Percentiles rank a stretch among this genome's conserved stretches.
phyloP scores from a whole-genome alignment of 2,888 invertebrate genomes.

The Cantharis flavilabris region DNA sequence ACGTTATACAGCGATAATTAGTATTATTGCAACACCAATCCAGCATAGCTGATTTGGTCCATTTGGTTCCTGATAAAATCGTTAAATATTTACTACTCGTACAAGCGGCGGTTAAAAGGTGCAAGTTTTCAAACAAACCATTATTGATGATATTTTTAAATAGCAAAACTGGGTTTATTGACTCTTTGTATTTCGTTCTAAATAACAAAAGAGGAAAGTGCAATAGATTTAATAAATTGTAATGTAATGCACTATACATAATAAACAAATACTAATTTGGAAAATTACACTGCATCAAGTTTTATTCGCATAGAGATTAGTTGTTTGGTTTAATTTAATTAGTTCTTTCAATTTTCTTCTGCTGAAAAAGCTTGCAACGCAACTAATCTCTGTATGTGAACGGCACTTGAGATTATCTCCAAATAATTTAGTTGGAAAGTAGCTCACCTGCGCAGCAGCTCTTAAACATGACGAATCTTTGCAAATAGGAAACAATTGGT shows the following conservation, averaged over 20 bases:
- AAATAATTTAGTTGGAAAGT: background rate
- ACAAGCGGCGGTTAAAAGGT: conserved; percentile 24
- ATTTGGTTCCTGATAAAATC: conserved; percentile 16
- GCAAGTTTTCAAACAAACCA: conserved; percentile 36
- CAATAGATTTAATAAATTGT: background rate
- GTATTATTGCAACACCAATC: background rate
- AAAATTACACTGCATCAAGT: background rate
- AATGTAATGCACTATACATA: background rate
- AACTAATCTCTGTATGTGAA: background rate
- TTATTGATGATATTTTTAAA: conserved; percentile 35
- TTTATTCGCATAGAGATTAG: too few relatives aligned
- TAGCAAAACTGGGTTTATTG: conserved; percentile 23
- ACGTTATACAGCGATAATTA: conserved; percentile 1
- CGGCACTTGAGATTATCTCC: too few relatives aligned
- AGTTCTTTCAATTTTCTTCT: too few relatives aligned
- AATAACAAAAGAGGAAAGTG: conserved; percentile 4
- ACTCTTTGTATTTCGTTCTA: conserved; percentile 17
- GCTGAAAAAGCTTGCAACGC: too few relatives aligned
- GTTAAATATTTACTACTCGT: conserved; percentile 26
- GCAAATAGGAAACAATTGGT: conserved; percentile 54
- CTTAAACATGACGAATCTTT: conserved; percentile 56
- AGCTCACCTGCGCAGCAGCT: conserved; percentile 58
- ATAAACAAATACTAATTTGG: background rate
- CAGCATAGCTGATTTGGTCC: conserved; percentile 1
- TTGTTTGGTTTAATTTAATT: too few relatives aligned